A percentile compares a stretch with the other conserved stretches of the same genome.
Evolutionary conservation across 2,113 vertebrate species (phyloP).

Genomic region (Chaetura pelagica): DNA sequence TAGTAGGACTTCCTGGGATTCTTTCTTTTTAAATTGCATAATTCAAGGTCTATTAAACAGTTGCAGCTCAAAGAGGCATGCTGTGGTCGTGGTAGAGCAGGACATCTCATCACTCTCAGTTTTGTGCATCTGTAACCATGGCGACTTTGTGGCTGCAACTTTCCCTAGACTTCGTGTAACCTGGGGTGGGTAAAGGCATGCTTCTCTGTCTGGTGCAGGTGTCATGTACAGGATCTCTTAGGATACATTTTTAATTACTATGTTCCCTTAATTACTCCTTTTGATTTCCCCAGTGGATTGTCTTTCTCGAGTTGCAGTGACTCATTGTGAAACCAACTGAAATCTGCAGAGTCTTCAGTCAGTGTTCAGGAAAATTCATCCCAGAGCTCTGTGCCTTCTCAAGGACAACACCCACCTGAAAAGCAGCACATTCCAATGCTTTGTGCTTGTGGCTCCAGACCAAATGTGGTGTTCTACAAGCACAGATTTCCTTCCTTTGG

Average conservation of each 20-base stretch:
- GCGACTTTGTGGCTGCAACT: constrained; percentile 57
- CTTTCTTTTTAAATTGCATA: not conserved
- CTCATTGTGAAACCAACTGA: constrained; percentile 26
- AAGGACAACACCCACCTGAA: not conserved
- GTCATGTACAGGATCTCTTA: constrained; percentile 23
- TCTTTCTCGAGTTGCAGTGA: constrained; percentile 28
- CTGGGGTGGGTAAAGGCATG: constrained; percentile 1
- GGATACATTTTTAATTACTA: constrained; percentile 45
- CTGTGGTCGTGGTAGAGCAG: not conserved
- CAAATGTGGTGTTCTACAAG: not conserved
- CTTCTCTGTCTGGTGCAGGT: not conserved
- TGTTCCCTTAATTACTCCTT: constrained; percentile 69
- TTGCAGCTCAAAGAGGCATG: not conserved
- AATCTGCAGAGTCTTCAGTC: not conserved
- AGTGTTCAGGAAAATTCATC: not conserved
- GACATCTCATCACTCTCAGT: not conserved
- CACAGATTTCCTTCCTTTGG: not conserved
- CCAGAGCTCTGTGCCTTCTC: not conserved
- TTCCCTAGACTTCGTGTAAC: constrained; percentile 40
- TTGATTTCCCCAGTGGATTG: constrained; percentile 57
- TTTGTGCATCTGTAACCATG: constrained; percentile 75
- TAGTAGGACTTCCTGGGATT: not conserved
- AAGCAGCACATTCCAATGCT: not conserved
- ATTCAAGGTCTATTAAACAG: not conserved
- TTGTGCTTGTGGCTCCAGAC: not conserved